Evolutionary conservation across 1,140 invertebrate genomes (phyloP), one percentile per base, ranked within the genome.

Genomic region (Ceratosolen fusciceps): DNA sequence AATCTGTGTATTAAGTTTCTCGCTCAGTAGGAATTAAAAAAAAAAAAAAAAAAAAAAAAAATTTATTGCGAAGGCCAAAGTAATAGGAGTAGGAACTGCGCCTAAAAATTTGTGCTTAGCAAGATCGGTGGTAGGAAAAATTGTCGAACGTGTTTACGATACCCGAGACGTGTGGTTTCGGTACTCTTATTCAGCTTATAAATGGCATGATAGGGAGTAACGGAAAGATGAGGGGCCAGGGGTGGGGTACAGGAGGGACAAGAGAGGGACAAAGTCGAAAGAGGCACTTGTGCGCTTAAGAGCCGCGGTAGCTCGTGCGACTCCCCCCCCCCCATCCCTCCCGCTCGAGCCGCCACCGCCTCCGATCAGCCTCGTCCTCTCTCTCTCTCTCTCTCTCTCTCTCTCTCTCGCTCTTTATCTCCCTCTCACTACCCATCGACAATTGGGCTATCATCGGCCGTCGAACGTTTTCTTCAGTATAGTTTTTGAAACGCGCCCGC

Each of bases 151-250:
- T 39, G 31, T 54, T 49, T 67, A 26, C 14, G 21, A 26, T 52
- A 56, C 47, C 5, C 21, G 19, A 65, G 39, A 68, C 72, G 43
- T 14, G 14, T 31, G 58, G 39, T 75, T 62, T 65, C 16, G 7
- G 39, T 49, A 43, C 19, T 21, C 34, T 74, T 74, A 75, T 75
- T 83, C 79, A 79, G 82, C 81, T 84, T 82, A 83, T 83, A 82
- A 84, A 80, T 70, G 65, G 65, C 67, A 39, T 62, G 70, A 24
- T 21, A 76, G 29, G 10, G 24, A 54, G 16, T 34, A 34, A 34
- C 19, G 31, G 29, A 47, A n/a, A 52, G n/a, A 43, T 3, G 65
- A 71, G 7, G 43, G 10, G 31, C n/a, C 49, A 26, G 54, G 24
- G 26, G 12, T 26, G 12, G 14, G n/a, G 10, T 34, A 74, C 37